Conservation (phyloP, 1,140 invertebrate genomes). For the Mamestra configurata region DNA sequence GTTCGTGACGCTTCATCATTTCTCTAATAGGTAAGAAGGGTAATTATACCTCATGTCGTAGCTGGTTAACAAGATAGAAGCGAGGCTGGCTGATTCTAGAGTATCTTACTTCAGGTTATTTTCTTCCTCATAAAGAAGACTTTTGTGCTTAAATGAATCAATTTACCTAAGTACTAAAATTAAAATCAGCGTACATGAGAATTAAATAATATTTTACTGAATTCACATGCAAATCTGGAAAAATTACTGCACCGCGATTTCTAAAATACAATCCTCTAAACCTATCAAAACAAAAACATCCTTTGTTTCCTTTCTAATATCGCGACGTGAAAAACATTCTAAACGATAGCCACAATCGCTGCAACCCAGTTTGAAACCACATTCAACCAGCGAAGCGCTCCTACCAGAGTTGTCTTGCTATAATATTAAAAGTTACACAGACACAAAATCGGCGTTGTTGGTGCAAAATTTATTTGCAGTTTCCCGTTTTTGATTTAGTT, state of each 20-base stretch:
- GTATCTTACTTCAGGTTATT: too few relatives aligned
- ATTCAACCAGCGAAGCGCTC: neutral
- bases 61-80: too few relatives aligned
- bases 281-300: neutral
- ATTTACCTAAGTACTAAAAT: too few relatives aligned
- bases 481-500: conserved; percentile 24
- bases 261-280: too few relatives aligned
- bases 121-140: too few relatives aligned
- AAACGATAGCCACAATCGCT: neutral
- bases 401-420: neutral
- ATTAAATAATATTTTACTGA: too few relatives aligned
- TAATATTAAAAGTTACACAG: conserved; percentile 29
- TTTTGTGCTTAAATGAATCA: too few relatives aligned
- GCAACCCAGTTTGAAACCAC: conserved; percentile 18
- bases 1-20: neutral
- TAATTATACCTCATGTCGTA: too few relatives aligned
- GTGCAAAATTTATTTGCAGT: conserved; percentile 8
- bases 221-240: too few relatives aligned
- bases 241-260: too few relatives aligned
- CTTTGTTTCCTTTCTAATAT: neutral
- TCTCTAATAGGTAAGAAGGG: neutral
- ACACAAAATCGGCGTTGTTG: neutral
- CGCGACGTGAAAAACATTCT: neutral
- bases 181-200: too few relatives aligned
- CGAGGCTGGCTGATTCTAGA: too few relatives aligned